These are phyloP conservation scores for Stenolophus ochropezus DNA, from an alignment of 2,888 invertebrate genomes.

Conservation along the genomic window DNA sequence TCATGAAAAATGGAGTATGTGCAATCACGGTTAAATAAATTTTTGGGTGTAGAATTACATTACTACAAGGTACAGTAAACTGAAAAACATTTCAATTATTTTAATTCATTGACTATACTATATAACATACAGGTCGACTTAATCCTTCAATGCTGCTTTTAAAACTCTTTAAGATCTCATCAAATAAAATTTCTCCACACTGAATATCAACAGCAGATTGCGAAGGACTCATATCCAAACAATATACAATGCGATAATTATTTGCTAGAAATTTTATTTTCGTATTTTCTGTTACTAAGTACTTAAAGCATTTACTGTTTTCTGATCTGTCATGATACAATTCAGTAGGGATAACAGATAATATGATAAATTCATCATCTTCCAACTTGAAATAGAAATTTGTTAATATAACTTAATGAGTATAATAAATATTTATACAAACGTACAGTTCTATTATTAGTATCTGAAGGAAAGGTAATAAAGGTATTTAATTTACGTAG, in stretches of 20 bases:
- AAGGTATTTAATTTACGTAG: constrained; percentile 80
- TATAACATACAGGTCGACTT: constrained; percentile 75
- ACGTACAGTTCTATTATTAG: constrained; percentile 65
- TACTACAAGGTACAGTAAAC: constrained; percentile 82
- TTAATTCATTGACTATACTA: constrained; percentile 9
- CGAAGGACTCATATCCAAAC: constrained; percentile 87
- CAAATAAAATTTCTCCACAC: constrained; percentile 78
- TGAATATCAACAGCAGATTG: constrained; percentile 81
- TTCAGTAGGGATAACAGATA: constrained; percentile 78
- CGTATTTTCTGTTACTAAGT: constrained; percentile 76
- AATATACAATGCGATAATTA: constrained; percentile 83
- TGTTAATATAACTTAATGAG: neutral
- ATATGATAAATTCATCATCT: constrained; percentile 77
- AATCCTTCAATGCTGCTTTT: constrained; percentile 76
- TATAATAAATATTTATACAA: neutral
- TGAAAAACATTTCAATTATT: constrained; percentile 67
- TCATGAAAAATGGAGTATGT: constrained; percentile 84
- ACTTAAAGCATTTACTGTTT: constrained; percentile 73
- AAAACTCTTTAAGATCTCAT: constrained; percentile 77
- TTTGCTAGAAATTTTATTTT: constrained; percentile 81
- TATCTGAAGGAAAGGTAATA: constrained; percentile 73
- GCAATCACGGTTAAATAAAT: constrained; percentile 85
- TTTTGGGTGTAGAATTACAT: constrained; percentile 78
- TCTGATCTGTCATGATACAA: constrained; percentile 64
- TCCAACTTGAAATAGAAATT: constrained; percentile 66